Evolutionary conservation across 2,888 invertebrate species (phyloP).

Genomic region (Hirtodrosophila trivittata): DNA sequence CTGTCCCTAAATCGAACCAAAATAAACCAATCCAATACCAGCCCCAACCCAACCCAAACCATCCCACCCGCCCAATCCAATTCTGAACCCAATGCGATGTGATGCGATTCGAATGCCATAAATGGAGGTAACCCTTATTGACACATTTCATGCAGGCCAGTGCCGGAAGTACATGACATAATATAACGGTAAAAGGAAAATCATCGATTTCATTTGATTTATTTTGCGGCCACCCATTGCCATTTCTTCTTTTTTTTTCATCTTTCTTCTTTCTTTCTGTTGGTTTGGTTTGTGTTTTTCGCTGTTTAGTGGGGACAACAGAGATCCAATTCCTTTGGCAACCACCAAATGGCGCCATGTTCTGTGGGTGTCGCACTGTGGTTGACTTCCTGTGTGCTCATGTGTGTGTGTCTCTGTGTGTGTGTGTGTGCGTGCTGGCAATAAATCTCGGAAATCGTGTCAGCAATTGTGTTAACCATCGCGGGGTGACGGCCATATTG

Average conservation of each 20-base stretch:
- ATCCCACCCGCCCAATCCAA: constrained; percentile 6
- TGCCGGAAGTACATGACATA: constrained; percentile 73
- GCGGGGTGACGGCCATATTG: constrained; percentile 68
- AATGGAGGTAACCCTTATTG: constrained; percentile 49
- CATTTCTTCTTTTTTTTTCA: constrained; percentile 15
- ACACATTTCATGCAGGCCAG: constrained; percentile 30
- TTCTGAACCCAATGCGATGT: constrained; percentile 1
- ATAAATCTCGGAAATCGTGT: constrained; percentile 79
- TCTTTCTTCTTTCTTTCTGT: constrained; percentile 1
- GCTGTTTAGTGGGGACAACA: constrained; percentile 1
- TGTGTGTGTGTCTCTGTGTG: constrained; percentile 14
- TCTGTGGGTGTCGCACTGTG: constrained; percentile 39
- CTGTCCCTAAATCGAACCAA: not conserved
- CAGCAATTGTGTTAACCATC: constrained; percentile 72
- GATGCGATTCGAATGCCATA: constrained; percentile 14
- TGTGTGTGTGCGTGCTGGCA: constrained; percentile 50
- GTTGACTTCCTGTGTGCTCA: constrained; percentile 6
- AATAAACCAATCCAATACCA: constrained; percentile 10
- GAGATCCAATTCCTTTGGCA: constrained; percentile 45
- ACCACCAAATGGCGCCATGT: constrained; percentile 51
- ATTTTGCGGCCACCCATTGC: constrained; percentile 48
- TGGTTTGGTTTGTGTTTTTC: constrained; percentile 6
- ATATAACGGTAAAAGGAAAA: constrained; percentile 78
- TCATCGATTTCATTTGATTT: constrained; percentile 79
- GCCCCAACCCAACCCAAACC: constrained; percentile 3